Base-by-base conservation (phyloP, 64 coral and sea anemone species). In the Dendrophyllia cribrosa region DNA sequence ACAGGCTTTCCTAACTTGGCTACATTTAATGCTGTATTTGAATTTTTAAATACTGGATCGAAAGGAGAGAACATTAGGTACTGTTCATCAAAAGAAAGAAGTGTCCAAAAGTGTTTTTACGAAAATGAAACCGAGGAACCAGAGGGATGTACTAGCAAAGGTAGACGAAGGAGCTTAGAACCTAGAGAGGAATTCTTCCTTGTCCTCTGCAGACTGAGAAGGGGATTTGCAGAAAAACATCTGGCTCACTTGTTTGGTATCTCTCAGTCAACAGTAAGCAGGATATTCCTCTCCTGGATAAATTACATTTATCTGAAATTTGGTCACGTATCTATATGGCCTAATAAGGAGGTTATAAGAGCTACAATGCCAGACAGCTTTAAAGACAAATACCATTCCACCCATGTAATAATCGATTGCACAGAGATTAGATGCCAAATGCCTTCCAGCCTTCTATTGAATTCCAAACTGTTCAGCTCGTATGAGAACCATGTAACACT, bases 31-130 rank as follows among this genome's bases (percentile, higher is more conserved):
- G 70, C 84, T 4, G 77, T 88, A n/a, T 87, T 79, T 45, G 25
- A 67, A 71, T 88, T 80, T 93, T 65, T 87, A 6, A 88, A 93
- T 49, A 59, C 77, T 59, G 84, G 84, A 66, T 61, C 52, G 72
- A 88, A 93, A 13, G 83, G 83, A 58, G 83, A 93, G 34, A 93
- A 93, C 58, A 51, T 93, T 67, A 76, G 91, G 51, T 93, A 93
- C 52, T 93, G 73, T 6, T 79, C 59, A 77, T 45, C 76, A 87
- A 66, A 88, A 87, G n/a, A 12, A 53, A 77, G 74, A 93, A 58
- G 83, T 93, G 11, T 34, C 34, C 34, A 34, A 34, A 34, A 34
- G 34, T 34, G 34, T 34, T 34, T 34, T 34, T 34, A 34, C 34
- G 34, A 34, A 34, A 34, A 81, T 72, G 85, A 73, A 8, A 43